These are phyloP conservation scores for Leucozona laternaria DNA, from an alignment of 2,888 invertebrate genomes.

Conservation along the genomic window DNA sequence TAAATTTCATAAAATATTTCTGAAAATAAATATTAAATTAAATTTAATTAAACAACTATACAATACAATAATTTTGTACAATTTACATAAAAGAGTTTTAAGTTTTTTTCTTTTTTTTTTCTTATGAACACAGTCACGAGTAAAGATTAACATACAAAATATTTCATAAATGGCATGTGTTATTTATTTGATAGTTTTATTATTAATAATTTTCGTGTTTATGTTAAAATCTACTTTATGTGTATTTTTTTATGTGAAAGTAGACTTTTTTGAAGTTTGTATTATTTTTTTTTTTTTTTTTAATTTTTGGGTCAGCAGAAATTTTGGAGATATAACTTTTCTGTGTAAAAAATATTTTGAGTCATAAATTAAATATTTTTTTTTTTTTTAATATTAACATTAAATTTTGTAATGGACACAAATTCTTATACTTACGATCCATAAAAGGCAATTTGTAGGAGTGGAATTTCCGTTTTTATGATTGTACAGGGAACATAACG, in stretches of 20 bases:
- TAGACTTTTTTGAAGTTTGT: background rate
- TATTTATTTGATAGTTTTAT: constrained; percentile 55
- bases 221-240: constrained; percentile 29
- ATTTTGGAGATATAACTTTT: background rate
- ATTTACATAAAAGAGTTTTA: background rate
- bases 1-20: background rate
- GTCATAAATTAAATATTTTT: constrained; percentile 14
- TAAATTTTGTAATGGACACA: background rate
- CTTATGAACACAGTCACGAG: constrained; percentile 1
- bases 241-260: constrained; percentile 17
- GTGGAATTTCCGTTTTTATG: constrained; percentile 11
- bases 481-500: background rate
- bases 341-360: constrained; percentile 1
- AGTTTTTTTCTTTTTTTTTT: background rate
- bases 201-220: constrained; percentile 39
- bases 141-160: constrained; percentile 27
- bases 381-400: constrained; percentile 8
- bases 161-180: constrained; percentile 36
- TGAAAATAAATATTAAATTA: background rate
- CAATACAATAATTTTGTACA: background rate
- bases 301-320: constrained; percentile 15
- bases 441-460: constrained; percentile 14
- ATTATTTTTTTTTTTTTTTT: background rate
- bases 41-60: background rate
- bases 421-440: background rate